Evolutionary conservation across 2,797 vertebrate species (phyloP), one percentile per base, ranked within the genome.

Genomic region (Thaleichthys pacificus): DNA sequence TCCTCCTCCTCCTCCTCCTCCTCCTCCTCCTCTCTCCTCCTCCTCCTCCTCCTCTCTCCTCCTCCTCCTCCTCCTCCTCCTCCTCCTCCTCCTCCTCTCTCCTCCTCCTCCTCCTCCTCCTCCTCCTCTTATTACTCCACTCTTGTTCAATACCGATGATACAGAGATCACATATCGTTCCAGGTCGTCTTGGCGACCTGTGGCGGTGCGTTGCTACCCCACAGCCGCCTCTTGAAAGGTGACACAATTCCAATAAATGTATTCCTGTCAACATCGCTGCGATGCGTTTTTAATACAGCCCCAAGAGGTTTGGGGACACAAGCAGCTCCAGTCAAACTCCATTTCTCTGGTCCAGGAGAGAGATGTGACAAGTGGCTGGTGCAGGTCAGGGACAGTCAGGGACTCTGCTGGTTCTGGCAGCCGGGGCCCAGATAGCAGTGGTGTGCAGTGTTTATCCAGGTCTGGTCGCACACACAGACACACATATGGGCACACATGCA

Each of bases 181-280:
- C 82, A 84, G 86, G 80, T 80, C 78, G 80, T 84, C 84, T 21
- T 78, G 77, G 77, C 77, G 85, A 89, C 88, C 85, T 81, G 86
- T 78, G 85, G 87, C 63, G 30, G 66, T 78, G 80, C 58, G 38
- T 28, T 47, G 85, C 80, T 84, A 87, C 85, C 80, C 42, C 42
- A 14, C 42, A 47, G 42, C 84, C 83, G 88, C 89, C 88, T 83
- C 88, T 84, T 90, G 92, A 91, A 93, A 93, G 83, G 77, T 83
- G 91, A 93, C 87, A 90, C 87, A 85, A 93, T 93, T 90, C 88
- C 88, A 73, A 93, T 93, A 92, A 93, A 92, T 88, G 89, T 91
- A 92, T 92, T 93, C 91, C 88, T 93, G 91, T 92, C 92, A 93
- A 93, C 91, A 92, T 89, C 86, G 89, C 88, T 85, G 87, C 84